Base-by-base conservation (phyloP, 2,797 vertebrate species). In the Podargus strigoides region DNA sequence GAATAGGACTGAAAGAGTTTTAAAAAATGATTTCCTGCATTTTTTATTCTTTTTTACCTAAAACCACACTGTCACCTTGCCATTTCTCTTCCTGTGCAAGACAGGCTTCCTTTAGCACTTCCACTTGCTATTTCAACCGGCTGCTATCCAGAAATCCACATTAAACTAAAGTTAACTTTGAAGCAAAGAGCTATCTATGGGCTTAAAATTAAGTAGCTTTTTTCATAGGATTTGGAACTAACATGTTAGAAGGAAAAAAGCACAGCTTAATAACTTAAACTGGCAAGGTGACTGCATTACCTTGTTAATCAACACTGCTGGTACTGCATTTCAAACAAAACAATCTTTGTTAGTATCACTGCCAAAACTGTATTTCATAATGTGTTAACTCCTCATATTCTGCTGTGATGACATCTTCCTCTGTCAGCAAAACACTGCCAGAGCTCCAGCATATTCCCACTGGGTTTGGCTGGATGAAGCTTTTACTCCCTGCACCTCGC, bases 301-400 rank as follows among this genome's bases (percentile, higher is more conserved):
- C 46, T 69, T 60, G 66, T 83, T 85, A 91, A 94, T 82, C 79
- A 87, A 28, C 3, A 7, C 56, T 67, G 76, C 85, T 86, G 85
- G 41, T 86, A 34, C 73, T 70, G 89, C 58, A 44, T 81, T 91
- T 91, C 80, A 90, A 95, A 87, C 69, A 91, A 75, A 94, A 86
- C 77, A 84, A 76, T 59, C 86, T 87, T 85, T 70, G 77, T 95
- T 70, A 89, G 69, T 70, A 83, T 84, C 87, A 55, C 76, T 85
- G 87, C 77, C 87, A 92, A 87, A 89, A 50, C 36, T 50, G 15
- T 47, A 55, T 97, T 94, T 97, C 95, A 93, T 84, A 83, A 94
- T 23, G 55, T 70, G 87, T 93, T 94, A 91, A 81, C 92, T 97
- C 92, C 93, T 90, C 82, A 49, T 89, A 83, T 84, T 85, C 89